Percentiles rank a stretch among this genome's conserved stretches.
phyloP scores from a whole-genome alignment of 2,797 vertebrate species.

The Eupleurogrammus muticus region DNA sequence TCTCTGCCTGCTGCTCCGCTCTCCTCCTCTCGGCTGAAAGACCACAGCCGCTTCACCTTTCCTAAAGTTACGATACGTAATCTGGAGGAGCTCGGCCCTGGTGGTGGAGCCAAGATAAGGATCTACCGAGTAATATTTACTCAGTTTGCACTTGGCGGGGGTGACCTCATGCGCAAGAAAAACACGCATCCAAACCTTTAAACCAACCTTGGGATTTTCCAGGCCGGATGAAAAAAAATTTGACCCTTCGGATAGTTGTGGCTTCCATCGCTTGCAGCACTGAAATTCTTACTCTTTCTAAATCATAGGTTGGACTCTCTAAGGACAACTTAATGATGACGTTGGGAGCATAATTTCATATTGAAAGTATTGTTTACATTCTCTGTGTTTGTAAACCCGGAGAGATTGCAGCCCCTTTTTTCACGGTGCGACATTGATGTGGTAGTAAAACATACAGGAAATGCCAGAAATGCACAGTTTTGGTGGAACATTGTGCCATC shows the following conservation, averaged over 20 bases:
- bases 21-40: slow-evolving; percentile 61
- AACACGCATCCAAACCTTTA: slow-evolving; percentile 38
- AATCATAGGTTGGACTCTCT: slow-evolving; percentile 71
- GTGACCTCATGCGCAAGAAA: slow-evolving; percentile 37
- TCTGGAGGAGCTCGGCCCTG: slow-evolving; percentile 27
- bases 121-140: slow-evolving; percentile 28
- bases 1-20: slow-evolving; percentile 67
- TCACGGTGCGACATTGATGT: slow-evolving; percentile 41
- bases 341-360: slow-evolving; percentile 63
- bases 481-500: neutral
- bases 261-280: slow-evolving; percentile 55
- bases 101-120: slow-evolving; percentile 36
- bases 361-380: slow-evolving; percentile 63
- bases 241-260: slow-evolving; percentile 68
- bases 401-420: slow-evolving; percentile 39
- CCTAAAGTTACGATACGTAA: slow-evolving; percentile 37
- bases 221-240: slow-evolving; percentile 70
- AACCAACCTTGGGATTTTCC: slow-evolving; percentile 56
- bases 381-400: slow-evolving; percentile 67
- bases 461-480: slow-evolving; percentile 36
- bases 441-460: slow-evolving; percentile 35
- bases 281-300: slow-evolving; percentile 60
- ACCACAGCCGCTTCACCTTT: slow-evolving; percentile 61
- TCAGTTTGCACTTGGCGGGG: slow-evolving; percentile 36
- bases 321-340: slow-evolving; percentile 62